Evolutionary conservation across 1,140 invertebrate genomes (phyloP), one percentile per base, ranked within the genome.

Genomic region (Gonatopus flavifemur): DNA sequence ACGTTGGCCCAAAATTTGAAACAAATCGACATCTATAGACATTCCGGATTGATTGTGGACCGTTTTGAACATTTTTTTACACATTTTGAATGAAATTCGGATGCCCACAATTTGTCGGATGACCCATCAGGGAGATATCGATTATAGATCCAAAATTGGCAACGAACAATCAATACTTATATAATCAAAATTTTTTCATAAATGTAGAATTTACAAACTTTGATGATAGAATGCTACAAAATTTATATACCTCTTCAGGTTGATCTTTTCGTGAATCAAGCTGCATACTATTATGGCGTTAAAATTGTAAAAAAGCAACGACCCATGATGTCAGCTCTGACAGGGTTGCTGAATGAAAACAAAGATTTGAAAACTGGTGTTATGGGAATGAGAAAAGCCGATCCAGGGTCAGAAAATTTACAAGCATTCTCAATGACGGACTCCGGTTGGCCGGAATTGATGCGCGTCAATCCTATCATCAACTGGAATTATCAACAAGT

Each of bases 401-500:
- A 98, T 81, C 93, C 94, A 0, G 86, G 84, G 67, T 86, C 87
- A 19, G 69, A 82, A 38, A 70, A 84, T 55, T 68, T 93, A 15
- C 66, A 83, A 19, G 69, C 80, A 49, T 88, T 92, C 24, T 24
- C 56, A 10, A 33, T 30, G 0, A 77, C 94, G 10, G 95, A 98
- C 79, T 50, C 80, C 2, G 86, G 80, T 37, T 98, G 95, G 95
- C 94, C 95, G 3, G 78, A 85, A 65, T 79, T 96, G 45, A 88
- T 96, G 81, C 79, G 95, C 19, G 84, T 97, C 7, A 92, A 84
- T 73, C 94, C 95, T 0, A 77, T 98, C 19, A 78, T 98, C 5
- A 83, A 96, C 58, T 98, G 94, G 94, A 83, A 81, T 7, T 98
- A 96, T 69, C 81, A 81, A 32, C 85, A 96, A 62, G 84, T 98